Base-by-base conservation (phyloP, 1,140 invertebrate genomes). In the Diploscapter pachys region DNA sequence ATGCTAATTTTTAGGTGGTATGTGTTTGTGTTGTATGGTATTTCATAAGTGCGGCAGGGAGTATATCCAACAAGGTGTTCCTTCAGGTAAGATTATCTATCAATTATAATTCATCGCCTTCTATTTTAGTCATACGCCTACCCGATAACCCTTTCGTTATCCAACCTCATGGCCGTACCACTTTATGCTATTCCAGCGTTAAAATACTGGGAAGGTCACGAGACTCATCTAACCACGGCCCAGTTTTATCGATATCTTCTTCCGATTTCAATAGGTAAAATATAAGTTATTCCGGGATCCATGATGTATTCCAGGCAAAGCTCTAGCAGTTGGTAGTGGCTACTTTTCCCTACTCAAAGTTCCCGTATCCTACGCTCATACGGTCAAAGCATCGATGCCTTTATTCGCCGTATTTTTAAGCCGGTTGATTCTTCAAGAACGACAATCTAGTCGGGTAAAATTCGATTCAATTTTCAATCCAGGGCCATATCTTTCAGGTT, bases 281-380 rank as follows among this genome's bases (percentile, higher is more conserved):
- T 31, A 31, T 31, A 31, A 31, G 31, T 31, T 31, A 31, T 31
- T 31, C 31, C 31, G 31, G 31, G 1, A 31, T 31, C 31, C 1
- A 31, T 31, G 31, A 31, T 65, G 6, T 65, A 9, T 65, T 68
- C 88, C 96, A 77, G 95, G 94, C 75, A 96, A 98, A 88, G 95
- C 96, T 85, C 87, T 96, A 8, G 91, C 93, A 3, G 94, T 93
- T 3, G 91, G 96, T 11, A 92, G 92, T 81, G 93, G 93, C 66
- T 95, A 98, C 88, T 91, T 97, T 81, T 95, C 93, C 85, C 92
- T 98, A 82, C 97, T 93, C 93, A 96, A 95, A 88, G 93, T 97
- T n/a, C 93, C 95, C 9, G 93, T 98, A 3, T 96, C 93, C 0
- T 98, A 97, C 88, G 93, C 95, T 61, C 95, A 98, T 86, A 98